These are phyloP conservation scores for Macropis europaea DNA, from an alignment of 2,888 invertebrate genomes.

Conservation along the genomic window DNA sequence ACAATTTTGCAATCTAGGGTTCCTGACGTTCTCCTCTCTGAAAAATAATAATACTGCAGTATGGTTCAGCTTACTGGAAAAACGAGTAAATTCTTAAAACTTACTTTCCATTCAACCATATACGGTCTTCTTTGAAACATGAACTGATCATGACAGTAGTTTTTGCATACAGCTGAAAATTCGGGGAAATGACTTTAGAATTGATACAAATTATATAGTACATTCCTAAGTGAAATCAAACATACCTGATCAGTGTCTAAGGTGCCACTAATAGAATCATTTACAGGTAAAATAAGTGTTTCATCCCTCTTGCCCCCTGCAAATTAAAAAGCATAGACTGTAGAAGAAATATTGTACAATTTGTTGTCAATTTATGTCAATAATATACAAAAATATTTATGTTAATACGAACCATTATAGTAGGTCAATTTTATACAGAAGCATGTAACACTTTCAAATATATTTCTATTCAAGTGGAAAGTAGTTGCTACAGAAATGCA, in stretches of 20 bases:
- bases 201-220: background rate
- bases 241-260: slow-evolving; percentile 89
- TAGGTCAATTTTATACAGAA: background rate
- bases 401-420: slow-evolving; percentile 36
- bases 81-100: slow-evolving; percentile 40
- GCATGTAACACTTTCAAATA: slow-evolving; percentile 21
- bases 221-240: slow-evolving; percentile 6
- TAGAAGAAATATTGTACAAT: background rate
- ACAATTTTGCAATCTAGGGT: slow-evolving; percentile 88
- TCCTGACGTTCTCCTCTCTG: slow-evolving; percentile 87
- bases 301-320: slow-evolving; percentile 98
- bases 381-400: slow-evolving; percentile 13
- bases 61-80: background rate
- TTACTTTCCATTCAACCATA: slow-evolving; percentile 94
- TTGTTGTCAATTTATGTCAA: background rate
- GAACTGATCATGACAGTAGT: slow-evolving; percentile 91
- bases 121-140: slow-evolving; percentile 86
- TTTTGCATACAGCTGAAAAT: slow-evolving; percentile 89
- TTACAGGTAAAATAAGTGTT: slow-evolving; percentile 94
- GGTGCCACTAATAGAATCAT: slow-evolving; percentile 97
- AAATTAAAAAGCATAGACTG: slow-evolving; percentile 56
- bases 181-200: slow-evolving; percentile 3
- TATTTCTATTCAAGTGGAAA: slow-evolving; percentile 2
- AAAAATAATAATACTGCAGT: slow-evolving; percentile 63
- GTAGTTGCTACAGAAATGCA: background rate